These are phyloP conservation scores for Candidula unifasciata DNA, from an alignment of 2,888 invertebrate genomes.

Conservation along the genomic window DNA sequence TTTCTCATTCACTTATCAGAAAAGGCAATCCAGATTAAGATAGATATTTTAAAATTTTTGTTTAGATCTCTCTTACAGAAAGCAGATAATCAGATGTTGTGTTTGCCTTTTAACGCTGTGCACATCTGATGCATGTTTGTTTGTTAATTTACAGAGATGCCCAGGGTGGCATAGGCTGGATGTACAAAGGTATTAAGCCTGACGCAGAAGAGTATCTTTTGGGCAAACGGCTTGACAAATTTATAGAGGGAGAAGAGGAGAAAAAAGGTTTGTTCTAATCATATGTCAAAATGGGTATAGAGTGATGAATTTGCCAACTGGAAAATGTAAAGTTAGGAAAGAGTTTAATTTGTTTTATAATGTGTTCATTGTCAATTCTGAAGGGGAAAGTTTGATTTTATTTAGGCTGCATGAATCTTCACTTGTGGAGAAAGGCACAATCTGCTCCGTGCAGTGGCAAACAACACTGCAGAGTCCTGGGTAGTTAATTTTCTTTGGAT, in stretches of 20 bases:
- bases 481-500: too few relatives aligned
- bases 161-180: constrained; percentile 65
- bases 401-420: too few relatives aligned
- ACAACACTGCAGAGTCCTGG: too few relatives aligned
- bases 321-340: neutral
- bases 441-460: too few relatives aligned
- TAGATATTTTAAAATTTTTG: neutral
- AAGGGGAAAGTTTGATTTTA: too few relatives aligned
- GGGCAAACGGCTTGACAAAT: constrained; percentile 69
- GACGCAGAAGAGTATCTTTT: constrained; percentile 70
- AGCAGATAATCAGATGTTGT: neutral
- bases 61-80: neutral
- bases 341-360: too few relatives aligned
- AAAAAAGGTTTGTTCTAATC: constrained; percentile 46
- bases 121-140: neutral
- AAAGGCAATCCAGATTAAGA: too few relatives aligned
- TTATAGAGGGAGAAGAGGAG: constrained; percentile 58
- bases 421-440: too few relatives aligned
- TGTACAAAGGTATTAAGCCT: constrained; percentile 69
- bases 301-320: neutral
- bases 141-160: constrained; percentile 52
- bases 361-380: too few relatives aligned
- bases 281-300: neutral
- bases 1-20: too few relatives aligned
- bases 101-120: too few relatives aligned